These are phyloP conservation scores for Gryllus longicercus DNA, from an alignment of 2,888 invertebrate species.

Conservation along the genomic window DNA sequence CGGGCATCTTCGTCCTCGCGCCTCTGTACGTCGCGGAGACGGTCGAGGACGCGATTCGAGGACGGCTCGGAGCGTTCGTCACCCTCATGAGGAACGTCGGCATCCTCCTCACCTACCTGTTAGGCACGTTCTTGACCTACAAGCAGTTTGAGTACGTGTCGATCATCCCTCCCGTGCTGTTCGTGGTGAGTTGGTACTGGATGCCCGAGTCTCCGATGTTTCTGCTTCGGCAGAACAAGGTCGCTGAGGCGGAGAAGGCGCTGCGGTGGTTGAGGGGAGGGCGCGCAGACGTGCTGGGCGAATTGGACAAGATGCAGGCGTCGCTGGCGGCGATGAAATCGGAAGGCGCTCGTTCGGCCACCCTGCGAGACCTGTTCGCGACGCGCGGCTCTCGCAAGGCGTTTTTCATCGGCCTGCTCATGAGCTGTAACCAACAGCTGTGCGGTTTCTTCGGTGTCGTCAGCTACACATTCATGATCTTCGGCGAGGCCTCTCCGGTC, in stretches of 20 bases:
- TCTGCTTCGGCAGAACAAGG: background rate
- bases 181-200: slow-evolving; percentile 50
- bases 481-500: background rate
- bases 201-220: slow-evolving; percentile 55
- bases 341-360: background rate
- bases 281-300: background rate
- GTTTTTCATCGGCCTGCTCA: background rate
- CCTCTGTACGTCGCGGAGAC: slow-evolving; percentile 64
- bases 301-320: background rate
- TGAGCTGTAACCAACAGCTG: background rate
- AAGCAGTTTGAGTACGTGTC: slow-evolving; percentile 52
- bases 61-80: slow-evolving; percentile 55
- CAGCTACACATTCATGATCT: background rate
- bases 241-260: background rate
- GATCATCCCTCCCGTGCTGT: slow-evolving; percentile 50
- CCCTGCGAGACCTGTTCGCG: background rate
- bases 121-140: slow-evolving; percentile 54
- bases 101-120: slow-evolving; percentile 51
- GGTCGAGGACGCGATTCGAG: slow-evolving; percentile 57
- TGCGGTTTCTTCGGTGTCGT: background rate
- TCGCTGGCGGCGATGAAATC: background rate
- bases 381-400: background rate
- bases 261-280: background rate
- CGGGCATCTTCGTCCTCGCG: slow-evolving; percentile 53
- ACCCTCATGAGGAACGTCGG: slow-evolving; percentile 50